Evolutionary conservation across 1,140 invertebrate species (phyloP).

Genomic region (Zaprionus ghesquierei): DNA sequence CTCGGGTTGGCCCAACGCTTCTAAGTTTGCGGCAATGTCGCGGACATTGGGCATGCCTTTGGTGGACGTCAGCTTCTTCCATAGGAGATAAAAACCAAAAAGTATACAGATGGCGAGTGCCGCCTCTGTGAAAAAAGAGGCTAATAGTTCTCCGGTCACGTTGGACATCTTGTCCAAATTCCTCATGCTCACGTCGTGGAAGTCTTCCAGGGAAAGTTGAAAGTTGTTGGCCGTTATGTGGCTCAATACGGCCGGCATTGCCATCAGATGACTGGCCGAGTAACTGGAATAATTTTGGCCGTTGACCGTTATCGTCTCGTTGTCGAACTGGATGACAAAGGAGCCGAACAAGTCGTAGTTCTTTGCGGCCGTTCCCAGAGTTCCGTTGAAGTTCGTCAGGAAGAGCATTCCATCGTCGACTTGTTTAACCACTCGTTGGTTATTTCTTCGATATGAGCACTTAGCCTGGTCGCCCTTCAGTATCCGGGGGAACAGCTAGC

Average conservation of each 20-base stretch:
- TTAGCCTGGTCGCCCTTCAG: background rate
- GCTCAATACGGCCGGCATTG: background rate
- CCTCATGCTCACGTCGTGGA: background rate
- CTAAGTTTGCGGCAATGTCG: background rate
- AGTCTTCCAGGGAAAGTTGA: background rate
- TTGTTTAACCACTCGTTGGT: background rate
- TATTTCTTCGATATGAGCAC: background rate
- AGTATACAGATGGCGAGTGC: background rate
- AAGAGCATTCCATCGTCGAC: background rate
- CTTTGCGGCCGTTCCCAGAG: background rate
- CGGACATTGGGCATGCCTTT: background rate
- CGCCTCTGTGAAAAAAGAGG: background rate
- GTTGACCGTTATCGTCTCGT: background rate
- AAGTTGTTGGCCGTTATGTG: background rate
- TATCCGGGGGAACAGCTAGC: background rate
- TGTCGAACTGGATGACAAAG: background rate
- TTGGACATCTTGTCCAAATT: background rate
- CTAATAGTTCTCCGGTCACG: background rate
- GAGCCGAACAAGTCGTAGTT: background rate
- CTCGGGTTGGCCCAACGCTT: background rate
- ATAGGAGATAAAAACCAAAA: background rate
- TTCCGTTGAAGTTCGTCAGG: slow-evolving; percentile 5
- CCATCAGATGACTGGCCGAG: background rate
- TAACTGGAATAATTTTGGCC: background rate
- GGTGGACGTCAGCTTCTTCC: background rate